Evolutionary conservation across 2,113 vertebrate species (phyloP).

Genomic region (Chrysemys picta): DNA sequence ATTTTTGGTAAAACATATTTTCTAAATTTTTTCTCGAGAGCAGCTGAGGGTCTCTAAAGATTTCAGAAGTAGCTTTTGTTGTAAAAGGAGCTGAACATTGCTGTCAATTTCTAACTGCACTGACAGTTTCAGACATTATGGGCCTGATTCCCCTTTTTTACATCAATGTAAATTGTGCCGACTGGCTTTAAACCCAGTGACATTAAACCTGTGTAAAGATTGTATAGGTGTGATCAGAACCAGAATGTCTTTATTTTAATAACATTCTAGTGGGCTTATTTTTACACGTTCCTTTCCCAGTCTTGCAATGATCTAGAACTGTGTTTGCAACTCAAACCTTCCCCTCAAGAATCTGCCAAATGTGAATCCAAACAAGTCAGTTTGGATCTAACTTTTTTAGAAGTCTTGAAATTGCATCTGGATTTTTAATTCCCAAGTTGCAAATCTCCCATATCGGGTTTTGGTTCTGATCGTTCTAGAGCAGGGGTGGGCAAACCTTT

Average conservation of each 20-base stretch:
- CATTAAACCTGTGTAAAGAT: neutral
- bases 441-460: accelerated
- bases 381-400: neutral
- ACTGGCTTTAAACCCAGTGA: accelerated
- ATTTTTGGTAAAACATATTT: accelerated
- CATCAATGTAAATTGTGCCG: neutral
- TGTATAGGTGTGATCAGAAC: slow-evolving; percentile 36
- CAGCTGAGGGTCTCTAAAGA: neutral
- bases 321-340: neutral
- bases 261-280: slow-evolving; percentile 9
- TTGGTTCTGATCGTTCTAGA: neutral
- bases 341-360: neutral
- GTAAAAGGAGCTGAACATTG: accelerated
- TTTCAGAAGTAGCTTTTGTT: accelerated
- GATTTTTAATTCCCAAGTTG: neutral
- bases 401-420: neutral
- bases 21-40: neutral
- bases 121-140: accelerated
- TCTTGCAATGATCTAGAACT: slow-evolving; percentile 49
- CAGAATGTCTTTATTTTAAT: neutral
- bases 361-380: neutral
- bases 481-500: no score
- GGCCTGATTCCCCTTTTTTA: neutral
- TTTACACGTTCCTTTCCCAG: neutral
- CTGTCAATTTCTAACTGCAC: accelerated